phyloP scores from a whole-genome alignment of 1,140 invertebrate species.

The Pristionchus pacificus region DNA sequence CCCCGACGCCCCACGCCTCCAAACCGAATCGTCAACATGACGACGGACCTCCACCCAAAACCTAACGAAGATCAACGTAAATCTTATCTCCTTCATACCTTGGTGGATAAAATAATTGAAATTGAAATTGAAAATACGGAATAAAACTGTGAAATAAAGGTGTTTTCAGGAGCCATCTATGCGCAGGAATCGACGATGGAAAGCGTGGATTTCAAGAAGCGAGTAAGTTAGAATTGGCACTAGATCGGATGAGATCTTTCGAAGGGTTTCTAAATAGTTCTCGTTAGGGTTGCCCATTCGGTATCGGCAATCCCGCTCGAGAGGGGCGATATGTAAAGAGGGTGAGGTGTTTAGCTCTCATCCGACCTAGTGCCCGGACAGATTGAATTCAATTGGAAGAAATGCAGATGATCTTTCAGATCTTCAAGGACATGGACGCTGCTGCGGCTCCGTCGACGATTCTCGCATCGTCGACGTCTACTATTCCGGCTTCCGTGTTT shows the following conservation, averaged over 20 bases:
- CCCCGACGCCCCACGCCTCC: no score
- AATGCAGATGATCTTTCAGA: not conserved
- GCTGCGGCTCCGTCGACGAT: conserved; percentile 18
- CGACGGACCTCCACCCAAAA: no score
- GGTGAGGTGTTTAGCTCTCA: no score
- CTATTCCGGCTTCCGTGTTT: conserved; percentile 29
- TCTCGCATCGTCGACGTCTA: conserved; percentile 31
- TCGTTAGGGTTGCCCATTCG: not conserved
- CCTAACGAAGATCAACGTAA: no score
- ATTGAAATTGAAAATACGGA: no score
- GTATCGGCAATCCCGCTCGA: not conserved
- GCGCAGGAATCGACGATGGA: conserved; percentile 30
- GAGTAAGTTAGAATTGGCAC: not conserved
- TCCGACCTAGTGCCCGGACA: no score
- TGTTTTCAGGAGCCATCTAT: conserved; percentile 29
- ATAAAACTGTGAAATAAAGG: no score
- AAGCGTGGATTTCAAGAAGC: conserved; percentile 15
- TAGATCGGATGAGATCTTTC: not conserved
- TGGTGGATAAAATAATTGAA: no score
- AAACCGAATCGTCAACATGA: no score
- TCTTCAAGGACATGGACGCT: conserved; percentile 24
- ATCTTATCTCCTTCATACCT: no score
- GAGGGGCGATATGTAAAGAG: no score
- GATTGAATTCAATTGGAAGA: not conserved
- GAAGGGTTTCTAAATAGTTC: not conserved